phyloP scores from a whole-genome alignment of 1,140 invertebrate genomes.

The Psilanteris sp. region DNA sequence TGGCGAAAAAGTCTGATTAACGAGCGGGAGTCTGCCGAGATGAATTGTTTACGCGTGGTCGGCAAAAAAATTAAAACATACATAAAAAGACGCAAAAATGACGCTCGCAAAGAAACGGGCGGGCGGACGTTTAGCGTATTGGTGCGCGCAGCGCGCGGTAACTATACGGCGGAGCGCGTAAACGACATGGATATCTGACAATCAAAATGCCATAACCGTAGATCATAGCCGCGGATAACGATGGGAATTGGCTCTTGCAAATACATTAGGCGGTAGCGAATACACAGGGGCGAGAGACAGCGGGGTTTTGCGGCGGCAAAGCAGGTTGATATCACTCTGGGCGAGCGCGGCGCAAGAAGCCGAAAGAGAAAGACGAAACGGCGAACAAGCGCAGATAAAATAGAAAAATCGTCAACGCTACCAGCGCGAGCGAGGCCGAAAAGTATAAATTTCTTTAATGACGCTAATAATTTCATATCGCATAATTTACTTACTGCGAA shows the following conservation, averaged over 20 bases:
- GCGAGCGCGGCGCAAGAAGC: constrained; percentile 31
- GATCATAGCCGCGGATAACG: constrained; percentile 76
- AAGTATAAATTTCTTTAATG: constrained; percentile 81
- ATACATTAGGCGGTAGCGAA: constrained; percentile 75
- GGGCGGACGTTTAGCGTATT: constrained; percentile 37
- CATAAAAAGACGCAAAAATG: too few species aligned
- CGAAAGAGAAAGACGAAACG: constrained; percentile 29
- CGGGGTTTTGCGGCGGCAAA: constrained; percentile 44
- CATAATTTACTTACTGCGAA: constrained; percentile 81
- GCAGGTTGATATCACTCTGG: constrained; percentile 66
- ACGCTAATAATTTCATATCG: constrained; percentile 81
- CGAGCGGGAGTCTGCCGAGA: too few species aligned
- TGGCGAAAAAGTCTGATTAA: too few species aligned
- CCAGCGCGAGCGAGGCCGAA: constrained; percentile 66
- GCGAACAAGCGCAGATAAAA: constrained; percentile 74
- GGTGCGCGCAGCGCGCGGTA: constrained; percentile 30
- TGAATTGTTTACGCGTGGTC: too few species aligned
- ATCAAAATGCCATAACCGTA: constrained; percentile 78
- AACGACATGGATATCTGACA: constrained; percentile 74
- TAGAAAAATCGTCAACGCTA: constrained; percentile 79
- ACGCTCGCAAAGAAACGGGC: constrained; percentile 41
- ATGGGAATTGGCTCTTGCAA: constrained; percentile 77
- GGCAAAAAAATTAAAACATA: too few species aligned
- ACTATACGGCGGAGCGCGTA: constrained; percentile 57
- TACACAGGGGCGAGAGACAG: constrained; percentile 48